Base-by-base conservation (phyloP, 2,797 vertebrate genomes). In the Todus mexicanus region DNA sequence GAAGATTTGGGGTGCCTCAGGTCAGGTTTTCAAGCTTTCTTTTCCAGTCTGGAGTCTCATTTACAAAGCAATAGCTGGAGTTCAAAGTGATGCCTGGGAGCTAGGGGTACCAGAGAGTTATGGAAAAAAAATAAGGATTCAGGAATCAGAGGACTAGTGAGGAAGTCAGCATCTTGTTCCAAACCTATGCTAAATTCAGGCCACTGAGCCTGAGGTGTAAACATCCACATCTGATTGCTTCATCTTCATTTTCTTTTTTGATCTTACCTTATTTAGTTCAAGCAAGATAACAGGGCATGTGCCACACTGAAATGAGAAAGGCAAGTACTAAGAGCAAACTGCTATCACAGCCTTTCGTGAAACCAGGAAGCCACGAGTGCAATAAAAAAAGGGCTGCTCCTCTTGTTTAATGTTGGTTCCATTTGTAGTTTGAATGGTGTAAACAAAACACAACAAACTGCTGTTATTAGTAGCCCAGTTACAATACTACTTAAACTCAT, bases 61-160 rank as follows among this genome's bases (percentile, higher is more conserved):
- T 90, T 93, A 51, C 50, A 65, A 91, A 76, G 83, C 86, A 94
- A 86, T 19, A 81, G 88, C 80, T 79, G 70, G 66, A 94, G 88
- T 93, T 95, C 90, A 95, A 94, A 96, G 93, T 9, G 7, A 82
- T 95, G 92, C 92, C 93, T 54, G 66, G 43, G n/a, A 93, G 94
- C 43, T 1, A 88, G 40, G 72, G 69, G 84, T 87, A 59, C 61
- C 7, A 2, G 70, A 83, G 43, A 7, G 6, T 53, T 71, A 79
- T 18, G 69, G 48, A 50, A n/a, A 73, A 50, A 53, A 60, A 81
- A 63, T 23, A 25, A 40, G 18, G 47, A 42, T 42, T 61, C 45
- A 74, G 81, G 75, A 90, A 90, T 77, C 89, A 87, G 74, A 90
- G 43, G 43, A 82, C 63, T 7, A 12, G 68, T 11, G 47, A 89